Evolutionary conservation across 2,113 vertebrate species (phyloP).

Genomic region (Aplodontia rufa): DNA sequence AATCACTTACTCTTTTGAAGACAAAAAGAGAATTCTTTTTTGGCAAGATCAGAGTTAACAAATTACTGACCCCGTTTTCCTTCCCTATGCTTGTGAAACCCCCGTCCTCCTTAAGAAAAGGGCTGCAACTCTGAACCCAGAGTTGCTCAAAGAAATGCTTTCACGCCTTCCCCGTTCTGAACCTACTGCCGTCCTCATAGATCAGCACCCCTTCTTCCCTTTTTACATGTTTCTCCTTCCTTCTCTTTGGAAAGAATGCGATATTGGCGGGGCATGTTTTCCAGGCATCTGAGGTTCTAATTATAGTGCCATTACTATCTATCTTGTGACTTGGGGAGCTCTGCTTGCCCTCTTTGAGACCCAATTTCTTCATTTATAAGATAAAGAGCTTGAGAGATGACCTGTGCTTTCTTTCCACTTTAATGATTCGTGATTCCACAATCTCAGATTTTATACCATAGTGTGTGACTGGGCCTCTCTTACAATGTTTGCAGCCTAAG

Average conservation of each 20-base stretch:
- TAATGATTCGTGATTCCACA: neutral
- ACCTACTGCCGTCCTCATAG: neutral
- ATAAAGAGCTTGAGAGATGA: neutral
- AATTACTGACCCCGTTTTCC: neutral
- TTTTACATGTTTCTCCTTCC: neutral
- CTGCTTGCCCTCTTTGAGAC: neutral
- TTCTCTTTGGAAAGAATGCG: conserved; percentile 40
- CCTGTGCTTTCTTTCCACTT: neutral
- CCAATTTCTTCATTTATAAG: neutral
- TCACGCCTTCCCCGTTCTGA: neutral
- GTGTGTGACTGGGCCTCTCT: neutral
- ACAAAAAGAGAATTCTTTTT: neutral
- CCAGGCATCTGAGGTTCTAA: neutral
- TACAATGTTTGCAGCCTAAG: neutral
- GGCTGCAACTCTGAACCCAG: too few relatives aligned
- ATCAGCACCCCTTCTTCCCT: neutral
- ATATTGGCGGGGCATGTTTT: neutral
- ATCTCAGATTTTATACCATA: neutral
- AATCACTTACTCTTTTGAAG: conserved; percentile 30
- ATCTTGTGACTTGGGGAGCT: neutral
- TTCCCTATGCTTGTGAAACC: neutral
- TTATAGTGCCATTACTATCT: neutral
- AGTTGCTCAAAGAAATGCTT: neutral
- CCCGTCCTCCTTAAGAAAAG: neutral
- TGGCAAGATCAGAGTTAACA: neutral